Evolutionary conservation across 1,140 invertebrate species (phyloP).

Genomic region (Drepana arcuata): DNA sequence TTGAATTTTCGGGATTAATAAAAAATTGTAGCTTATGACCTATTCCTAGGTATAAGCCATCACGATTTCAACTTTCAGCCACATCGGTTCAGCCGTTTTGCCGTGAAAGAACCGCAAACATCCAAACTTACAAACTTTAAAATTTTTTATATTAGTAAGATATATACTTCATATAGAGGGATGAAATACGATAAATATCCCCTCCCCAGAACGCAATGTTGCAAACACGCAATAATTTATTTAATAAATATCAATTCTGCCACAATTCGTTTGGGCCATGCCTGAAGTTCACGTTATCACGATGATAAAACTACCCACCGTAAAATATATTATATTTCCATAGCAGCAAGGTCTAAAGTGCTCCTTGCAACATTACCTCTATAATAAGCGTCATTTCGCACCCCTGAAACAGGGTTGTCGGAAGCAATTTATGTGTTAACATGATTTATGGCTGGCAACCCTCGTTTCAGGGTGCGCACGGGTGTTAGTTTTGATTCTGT

Average conservation of each 20-base stretch:
- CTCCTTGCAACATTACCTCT: background rate
- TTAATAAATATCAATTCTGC: constrained; percentile 66
- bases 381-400: constrained; percentile 31
- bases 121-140: no score
- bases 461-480: constrained; percentile 28
- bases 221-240: constrained; percentile 59
- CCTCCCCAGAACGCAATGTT: constrained; percentile 17
- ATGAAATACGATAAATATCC: no score
- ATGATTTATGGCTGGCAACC: constrained; percentile 60
- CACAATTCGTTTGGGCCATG: constrained; percentile 42
- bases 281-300: constrained; percentile 41
- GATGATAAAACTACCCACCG: constrained; percentile 47
- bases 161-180: no score
- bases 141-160: no score
- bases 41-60: no score
- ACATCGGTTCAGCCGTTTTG: no score
- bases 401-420: constrained; percentile 44
- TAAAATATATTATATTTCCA: constrained; percentile 6
- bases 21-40: no score
- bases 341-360: constrained; percentile 2
- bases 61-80: no score
- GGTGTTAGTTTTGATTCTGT: constrained; percentile 4
- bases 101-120: no score
- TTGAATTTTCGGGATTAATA: no score
- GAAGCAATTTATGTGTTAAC: constrained; percentile 62